phyloP scores from a whole-genome alignment of 2,888 invertebrate genomes.

The Tiliacea aurago region DNA sequence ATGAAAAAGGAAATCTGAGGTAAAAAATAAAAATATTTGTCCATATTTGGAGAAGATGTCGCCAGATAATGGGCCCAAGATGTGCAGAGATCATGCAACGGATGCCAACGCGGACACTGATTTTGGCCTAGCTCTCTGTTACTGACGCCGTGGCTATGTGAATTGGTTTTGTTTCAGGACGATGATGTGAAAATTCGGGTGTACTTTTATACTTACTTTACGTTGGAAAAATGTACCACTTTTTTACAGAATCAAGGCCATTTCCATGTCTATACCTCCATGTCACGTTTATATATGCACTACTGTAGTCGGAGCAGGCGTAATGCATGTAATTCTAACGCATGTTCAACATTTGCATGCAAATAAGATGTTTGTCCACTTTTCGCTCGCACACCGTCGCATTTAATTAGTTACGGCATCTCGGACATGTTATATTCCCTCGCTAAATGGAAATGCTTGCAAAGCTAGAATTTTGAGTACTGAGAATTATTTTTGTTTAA shows the following conservation, averaged over 20 bases:
- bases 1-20: too few relatives aligned
- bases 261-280: slow-evolving; percentile 36
- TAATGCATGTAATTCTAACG: slow-evolving; percentile 64
- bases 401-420: slow-evolving; percentile 58
- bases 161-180: neutral
- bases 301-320: slow-evolving; percentile 30
- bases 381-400: slow-evolving; percentile 59
- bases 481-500: slow-evolving; percentile 19
- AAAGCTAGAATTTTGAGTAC: slow-evolving; percentile 9
- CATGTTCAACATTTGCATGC: slow-evolving; percentile 71
- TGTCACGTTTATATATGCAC: slow-evolving; percentile 40
- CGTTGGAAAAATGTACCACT: neutral
- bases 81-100: neutral
- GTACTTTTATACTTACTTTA: neutral
- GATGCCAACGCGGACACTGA: neutral
- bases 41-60: neutral
- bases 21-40: too few relatives aligned
- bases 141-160: neutral
- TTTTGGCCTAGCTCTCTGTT: neutral
- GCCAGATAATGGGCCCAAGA: neutral
- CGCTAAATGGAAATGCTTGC: slow-evolving; percentile 45
- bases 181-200: neutral
- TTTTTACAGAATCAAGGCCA: neutral
- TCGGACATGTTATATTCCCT: slow-evolving; percentile 27
- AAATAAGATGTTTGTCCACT: slow-evolving; percentile 74